Evolutionary conservation across 2,888 invertebrate species (phyloP).

Genomic region (Cantharis lateralis): DNA sequence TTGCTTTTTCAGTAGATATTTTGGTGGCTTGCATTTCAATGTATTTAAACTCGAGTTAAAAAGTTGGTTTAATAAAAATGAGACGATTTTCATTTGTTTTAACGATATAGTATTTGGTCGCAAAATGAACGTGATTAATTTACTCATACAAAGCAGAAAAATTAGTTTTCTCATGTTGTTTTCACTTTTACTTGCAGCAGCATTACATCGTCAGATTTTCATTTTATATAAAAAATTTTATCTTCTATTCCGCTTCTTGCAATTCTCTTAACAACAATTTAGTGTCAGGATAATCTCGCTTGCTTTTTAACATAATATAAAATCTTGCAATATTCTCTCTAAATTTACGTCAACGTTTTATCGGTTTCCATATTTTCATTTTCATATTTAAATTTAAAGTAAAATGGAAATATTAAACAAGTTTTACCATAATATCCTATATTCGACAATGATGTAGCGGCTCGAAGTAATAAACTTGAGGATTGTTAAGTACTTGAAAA

Average conservation of each 20-base stretch:
- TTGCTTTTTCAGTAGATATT: constrained; percentile 38
- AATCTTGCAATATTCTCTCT: constrained; percentile 23
- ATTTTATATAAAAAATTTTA: constrained; percentile 22
- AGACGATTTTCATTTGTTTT: background rate
- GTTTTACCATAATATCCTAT: background rate
- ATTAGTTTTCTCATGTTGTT: constrained; percentile 4
- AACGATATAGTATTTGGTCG: background rate
- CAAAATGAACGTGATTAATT: background rate
- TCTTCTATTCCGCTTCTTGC: constrained; percentile 20
- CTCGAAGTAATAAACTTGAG: background rate
- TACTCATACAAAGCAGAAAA: background rate
- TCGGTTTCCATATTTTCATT: constrained; percentile 23
- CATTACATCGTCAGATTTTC: constrained; percentile 20
- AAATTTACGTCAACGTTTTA: constrained; percentile 25
- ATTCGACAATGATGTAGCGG: background rate
- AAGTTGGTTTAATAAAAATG: background rate
- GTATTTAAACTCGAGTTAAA: background rate
- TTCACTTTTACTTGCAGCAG: background rate
- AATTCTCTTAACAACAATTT: constrained; percentile 28
- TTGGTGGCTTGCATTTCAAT: background rate
- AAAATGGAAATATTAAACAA: background rate
- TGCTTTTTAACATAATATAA: constrained; percentile 28
- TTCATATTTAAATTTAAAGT: constrained; percentile 7
- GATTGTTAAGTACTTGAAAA: background rate
- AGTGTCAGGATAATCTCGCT: constrained; percentile 26